Evolutionary conservation across 2,113 vertebrate species (phyloP), one percentile per base, ranked within the genome.

Genomic region (Siniperca chuatsi): DNA sequence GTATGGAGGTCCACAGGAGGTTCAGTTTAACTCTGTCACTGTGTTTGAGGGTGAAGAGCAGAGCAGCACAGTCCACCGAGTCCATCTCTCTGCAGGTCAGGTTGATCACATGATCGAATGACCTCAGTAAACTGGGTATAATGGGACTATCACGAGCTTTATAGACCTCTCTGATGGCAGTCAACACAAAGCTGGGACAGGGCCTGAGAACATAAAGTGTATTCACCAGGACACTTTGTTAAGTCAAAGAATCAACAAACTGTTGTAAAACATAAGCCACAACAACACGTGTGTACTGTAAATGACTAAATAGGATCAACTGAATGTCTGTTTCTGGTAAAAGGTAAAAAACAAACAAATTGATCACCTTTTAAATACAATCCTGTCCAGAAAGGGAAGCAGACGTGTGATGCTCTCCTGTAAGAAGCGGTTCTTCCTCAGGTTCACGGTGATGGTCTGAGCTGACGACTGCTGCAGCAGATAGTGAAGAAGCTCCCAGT

Each of bases 1-100:
- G 75, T 70, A 88, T 67, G 75, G 70, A 88, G 42, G 75, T 68
- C 83, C 83, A 72, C 75, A 67, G 6, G 2, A 89, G 87, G n/a
- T 89, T 82, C 58, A 89, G 82, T 52, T 1, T 42, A 0, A 89
- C 83, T 76, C 66, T 0, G n/a, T 77, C 76, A 58, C 83, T 35
- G 55, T 86, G 83, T 85, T 0, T 48, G 65, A 89, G 76, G 72
- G 35, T 2, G 80, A 76, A 89, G 71, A 83, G 18, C 83, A 89
- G 64, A 77, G 87, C 83, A 40, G 65, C 87, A 68, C 79, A 89
- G 83, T 83, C 83, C 46, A 4, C 71, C 6, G 79, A 79, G 87
- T 85, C 79, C 75, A 89, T 68, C 71, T 85, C 0, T 62, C 58
- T 82, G 75, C 79, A 46, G 79, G 46, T 77, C 79, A 89, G 76